phyloP scores from a whole-genome alignment of 2,797 vertebrate species.

The Cyclura pinguis region DNA sequence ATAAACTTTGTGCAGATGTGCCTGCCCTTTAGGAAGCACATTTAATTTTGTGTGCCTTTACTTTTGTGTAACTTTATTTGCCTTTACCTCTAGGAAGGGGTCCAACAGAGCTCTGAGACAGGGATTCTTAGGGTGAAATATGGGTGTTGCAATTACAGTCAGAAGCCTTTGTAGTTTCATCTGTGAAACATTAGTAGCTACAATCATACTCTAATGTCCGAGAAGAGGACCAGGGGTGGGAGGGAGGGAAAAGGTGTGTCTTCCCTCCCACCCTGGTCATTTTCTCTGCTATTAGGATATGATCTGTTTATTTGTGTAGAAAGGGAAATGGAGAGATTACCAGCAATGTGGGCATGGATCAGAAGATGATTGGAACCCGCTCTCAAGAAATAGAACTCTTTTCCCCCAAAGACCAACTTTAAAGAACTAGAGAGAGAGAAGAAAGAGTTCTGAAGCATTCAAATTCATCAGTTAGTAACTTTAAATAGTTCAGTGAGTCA shows the following conservation, averaged over 20 bases:
- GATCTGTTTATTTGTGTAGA: slow-evolving; percentile 31
- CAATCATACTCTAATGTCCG: slow-evolving; percentile 67
- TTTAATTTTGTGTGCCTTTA: too few species aligned
- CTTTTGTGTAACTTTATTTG: too few species aligned
- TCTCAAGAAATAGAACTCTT: slow-evolving; percentile 53
- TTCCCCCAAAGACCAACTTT: neutral
- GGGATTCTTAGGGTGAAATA: neutral
- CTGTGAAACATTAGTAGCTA: slow-evolving; percentile 38
- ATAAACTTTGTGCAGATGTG: neutral
- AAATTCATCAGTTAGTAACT: slow-evolving; percentile 82
- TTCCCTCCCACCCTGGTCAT: neutral
- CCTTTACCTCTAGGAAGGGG: neutral
- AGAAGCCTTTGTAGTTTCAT: neutral
- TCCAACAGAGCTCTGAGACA: neutral
- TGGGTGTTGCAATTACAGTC: neutral
- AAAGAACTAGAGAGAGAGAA: slow-evolving; percentile 61
- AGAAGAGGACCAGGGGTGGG: neutral
- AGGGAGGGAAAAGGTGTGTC: neutral
- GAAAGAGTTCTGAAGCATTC: slow-evolving; percentile 79
- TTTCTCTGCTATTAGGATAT: neutral
- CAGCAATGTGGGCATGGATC: slow-evolving; percentile 75
- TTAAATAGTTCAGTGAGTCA: slow-evolving; percentile 86
- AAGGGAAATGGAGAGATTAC: slow-evolving; percentile 77
- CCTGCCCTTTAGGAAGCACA: neutral
- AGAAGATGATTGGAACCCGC: slow-evolving; percentile 70